A percentile compares a stretch with the other conserved stretches of the same genome.
Conservation (phyloP, 2,113 vertebrate genomes). For the Chloropsis hardwickii region DNA sequence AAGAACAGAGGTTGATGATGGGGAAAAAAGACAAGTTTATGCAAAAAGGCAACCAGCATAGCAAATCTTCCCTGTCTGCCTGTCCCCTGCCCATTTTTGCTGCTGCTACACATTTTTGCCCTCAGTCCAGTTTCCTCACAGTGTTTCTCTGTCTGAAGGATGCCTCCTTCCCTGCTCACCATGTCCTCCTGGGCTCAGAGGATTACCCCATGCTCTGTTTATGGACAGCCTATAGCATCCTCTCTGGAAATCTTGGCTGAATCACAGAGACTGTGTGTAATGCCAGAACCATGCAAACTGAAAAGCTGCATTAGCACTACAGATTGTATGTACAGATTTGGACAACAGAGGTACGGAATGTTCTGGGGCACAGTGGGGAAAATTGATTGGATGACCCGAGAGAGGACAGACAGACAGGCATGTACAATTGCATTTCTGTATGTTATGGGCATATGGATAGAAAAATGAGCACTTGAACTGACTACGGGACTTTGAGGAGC, state of each 20-base stretch:
- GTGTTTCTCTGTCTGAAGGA: background rate
- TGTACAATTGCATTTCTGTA: background rate
- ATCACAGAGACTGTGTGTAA: background rate
- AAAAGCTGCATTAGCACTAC: background rate
- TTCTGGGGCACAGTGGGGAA: background rate
- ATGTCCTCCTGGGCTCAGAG: background rate
- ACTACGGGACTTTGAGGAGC: background rate
- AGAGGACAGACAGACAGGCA: background rate
- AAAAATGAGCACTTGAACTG: background rate
- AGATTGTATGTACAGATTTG: background rate
- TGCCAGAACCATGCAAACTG: background rate
- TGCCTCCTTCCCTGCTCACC: background rate
- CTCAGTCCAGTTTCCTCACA: background rate
- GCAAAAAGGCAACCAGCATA: background rate
- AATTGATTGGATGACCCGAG: background rate
- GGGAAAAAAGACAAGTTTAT: background rate
- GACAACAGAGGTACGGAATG: background rate
- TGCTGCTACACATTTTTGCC: background rate
- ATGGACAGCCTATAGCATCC: background rate
- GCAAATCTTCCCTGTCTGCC: background rate
- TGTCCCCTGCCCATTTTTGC: background rate
- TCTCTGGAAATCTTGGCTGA: background rate
- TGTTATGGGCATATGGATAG: background rate
- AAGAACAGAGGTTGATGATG: background rate
- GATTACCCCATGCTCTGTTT: background rate